phyloP scores from a whole-genome alignment of 2,797 vertebrate genomes.

The Scolopax bukidnonensis region DNA sequence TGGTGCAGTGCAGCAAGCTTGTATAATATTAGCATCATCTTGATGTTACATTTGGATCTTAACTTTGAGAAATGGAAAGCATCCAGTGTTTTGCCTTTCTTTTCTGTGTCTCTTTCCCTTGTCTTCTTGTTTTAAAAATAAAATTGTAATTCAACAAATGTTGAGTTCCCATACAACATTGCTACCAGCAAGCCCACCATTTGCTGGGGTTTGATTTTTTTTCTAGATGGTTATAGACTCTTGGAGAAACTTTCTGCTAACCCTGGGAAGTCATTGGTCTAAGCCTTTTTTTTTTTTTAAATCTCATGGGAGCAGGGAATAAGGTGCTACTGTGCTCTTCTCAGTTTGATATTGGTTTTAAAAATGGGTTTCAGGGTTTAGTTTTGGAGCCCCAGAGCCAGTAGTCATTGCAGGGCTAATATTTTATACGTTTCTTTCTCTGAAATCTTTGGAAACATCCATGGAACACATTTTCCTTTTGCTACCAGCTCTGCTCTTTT shows the following conservation, averaged over 20 bases:
- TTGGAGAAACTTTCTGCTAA: neutral
- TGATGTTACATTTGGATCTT: constrained; percentile 75
- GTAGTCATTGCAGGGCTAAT: neutral
- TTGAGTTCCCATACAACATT: neutral
- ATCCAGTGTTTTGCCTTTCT: constrained; percentile 75
- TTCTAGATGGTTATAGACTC: constrained; percentile 23
- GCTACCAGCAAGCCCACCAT: constrained; percentile 24
- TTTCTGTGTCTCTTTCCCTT: constrained; percentile 17
- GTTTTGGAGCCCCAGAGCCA: neutral
- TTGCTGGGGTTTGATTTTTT: constrained; percentile 59
- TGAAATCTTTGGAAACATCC: neutral
- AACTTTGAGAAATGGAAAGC: constrained; percentile 78
- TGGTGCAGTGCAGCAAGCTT: constrained; percentile 88
- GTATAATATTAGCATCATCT: constrained; percentile 85
- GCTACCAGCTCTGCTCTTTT: neutral
- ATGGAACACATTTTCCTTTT: neutral
- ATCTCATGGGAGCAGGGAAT: neutral
- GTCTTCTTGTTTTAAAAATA: neutral
- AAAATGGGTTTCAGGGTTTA: neutral
- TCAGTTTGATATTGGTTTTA: neutral
- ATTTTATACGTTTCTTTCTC: neutral
- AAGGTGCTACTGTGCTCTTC: neutral
- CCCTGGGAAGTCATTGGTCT: neutral
- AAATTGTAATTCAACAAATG: neutral
- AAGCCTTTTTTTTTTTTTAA: neutral